Base-by-base conservation (phyloP, 2,113 vertebrate species). In the Menidia beryllina region DNA sequence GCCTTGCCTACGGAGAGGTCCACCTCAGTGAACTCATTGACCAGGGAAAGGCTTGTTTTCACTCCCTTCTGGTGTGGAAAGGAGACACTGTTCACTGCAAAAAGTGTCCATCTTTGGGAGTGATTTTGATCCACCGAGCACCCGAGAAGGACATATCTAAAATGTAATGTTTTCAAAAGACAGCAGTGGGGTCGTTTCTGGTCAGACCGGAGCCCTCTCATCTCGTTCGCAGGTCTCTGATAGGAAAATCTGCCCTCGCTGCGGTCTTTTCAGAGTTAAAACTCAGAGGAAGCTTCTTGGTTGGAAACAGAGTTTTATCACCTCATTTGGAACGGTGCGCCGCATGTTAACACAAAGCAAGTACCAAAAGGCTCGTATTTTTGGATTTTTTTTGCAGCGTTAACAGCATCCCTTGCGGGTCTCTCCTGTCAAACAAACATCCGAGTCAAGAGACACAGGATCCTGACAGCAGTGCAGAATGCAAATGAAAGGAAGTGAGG, bases 1-100 rank as follows among this genome's bases (percentile, higher is more conserved):
- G 63, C 52, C 77, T 71, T 52, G 57, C 74, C 81, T 74, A 51
- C 64, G 82, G 58, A 89, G 86, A 73, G 73, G 58, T 86, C 72
- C 72, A 64, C 82, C 83, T 65, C 66, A 30, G 55, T 92, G 91
- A 93, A 92, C 93, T 90, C 89, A 78, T 72, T 93, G 91, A 93
- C 91, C 90, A 89, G 82, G 68, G 77, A 85, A 83, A 50, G 70
- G 54, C 72, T 88, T 86, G 71, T 89, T 90, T 90, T 90, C 75
- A 74, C 87, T 84, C 54, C 77, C 71, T 74, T 82, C 72, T 75
- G 60, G 39, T 64, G 63, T 25, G 78, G 65, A 69, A 79, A 72
- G 78, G 60, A 86, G 66, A 69, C 58, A 54, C 45, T 17, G 27
- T 21, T 70, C 17, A 3, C 75, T 87, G 66, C 48, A 86, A 82